Conservation (phyloP, 2,113 vertebrate genomes). For the Anser cygnoides region DNA sequence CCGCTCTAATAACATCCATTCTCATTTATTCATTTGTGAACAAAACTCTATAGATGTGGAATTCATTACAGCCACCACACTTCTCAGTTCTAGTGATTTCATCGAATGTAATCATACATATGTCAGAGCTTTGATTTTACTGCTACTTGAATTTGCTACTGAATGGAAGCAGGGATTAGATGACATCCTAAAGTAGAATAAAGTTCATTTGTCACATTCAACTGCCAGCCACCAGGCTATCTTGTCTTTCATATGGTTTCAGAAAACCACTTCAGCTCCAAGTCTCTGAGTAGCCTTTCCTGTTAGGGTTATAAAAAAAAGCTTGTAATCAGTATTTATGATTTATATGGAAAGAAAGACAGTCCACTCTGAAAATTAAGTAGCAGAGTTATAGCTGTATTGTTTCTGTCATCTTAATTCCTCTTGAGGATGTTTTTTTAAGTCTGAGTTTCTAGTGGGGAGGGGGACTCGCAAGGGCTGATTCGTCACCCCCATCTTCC, state of each 20-base stretch:
- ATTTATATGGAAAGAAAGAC: not conserved
- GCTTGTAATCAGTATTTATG: not conserved
- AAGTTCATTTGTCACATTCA: not conserved
- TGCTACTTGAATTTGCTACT: not conserved
- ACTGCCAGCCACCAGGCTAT: not conserved
- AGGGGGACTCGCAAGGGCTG: not conserved
- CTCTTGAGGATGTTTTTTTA: not conserved
- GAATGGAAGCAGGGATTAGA: not conserved
- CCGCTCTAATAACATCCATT: not conserved
- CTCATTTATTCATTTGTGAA: not conserved
- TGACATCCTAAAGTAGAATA: not conserved
- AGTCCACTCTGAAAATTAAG: not conserved
- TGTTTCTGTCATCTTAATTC: not conserved
- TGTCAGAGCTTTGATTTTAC: not conserved
- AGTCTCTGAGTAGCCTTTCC: not conserved
- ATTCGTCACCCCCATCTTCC: not conserved
- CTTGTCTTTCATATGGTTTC: not conserved
- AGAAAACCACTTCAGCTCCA: not conserved
- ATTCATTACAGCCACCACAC: not conserved
- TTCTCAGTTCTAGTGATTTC: not conserved
- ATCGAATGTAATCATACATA: not conserved
- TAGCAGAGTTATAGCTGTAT: not conserved
- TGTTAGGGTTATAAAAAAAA: not conserved
- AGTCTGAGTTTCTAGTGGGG: not conserved
- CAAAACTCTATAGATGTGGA: not conserved